Evolutionary conservation across 2,888 invertebrate genomes (phyloP), one percentile per base, ranked within the genome.

Genomic region (Orthonychiurus folsomi): DNA sequence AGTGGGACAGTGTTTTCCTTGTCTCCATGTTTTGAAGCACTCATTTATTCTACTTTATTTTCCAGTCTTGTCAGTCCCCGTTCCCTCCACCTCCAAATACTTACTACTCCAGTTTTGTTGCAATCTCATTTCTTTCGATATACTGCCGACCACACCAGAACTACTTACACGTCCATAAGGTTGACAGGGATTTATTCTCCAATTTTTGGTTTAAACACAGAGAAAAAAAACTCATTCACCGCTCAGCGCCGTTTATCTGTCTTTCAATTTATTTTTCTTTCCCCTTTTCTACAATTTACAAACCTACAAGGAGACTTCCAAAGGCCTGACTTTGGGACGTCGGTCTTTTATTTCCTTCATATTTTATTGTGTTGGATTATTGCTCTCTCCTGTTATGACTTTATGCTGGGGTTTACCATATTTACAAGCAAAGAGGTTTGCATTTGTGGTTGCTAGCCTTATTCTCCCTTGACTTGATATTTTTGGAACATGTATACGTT

Each of bases 1-100:
- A 15, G 37, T 37, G 37, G 37, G 5, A 5, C 37, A 15, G 5
- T 5, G 37, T 37, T 37, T 37, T 37, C 37, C 15, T 37, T 37
- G 37, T 37, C 37, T 37, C 37, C 37, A 37, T 37, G 37, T 37
- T 37, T 37, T 37, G 9, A 37, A 9, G 37, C 37, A 37, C 37
- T 37, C 37, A 37, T 37, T 37, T 37, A 37, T 37, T 37, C 37
- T 37, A 37, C 37, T 37, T 37, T 37, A 37, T 37, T 37, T 37
- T 15, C 37, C 37, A 37, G 15, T 5, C 37, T 37, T 37, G 37
- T 37, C 37, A 37, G 37, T 15, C 37, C 37, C 15, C n/a, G n/a
- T n/a, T n/a, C n/a, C n/a, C n/a, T n/a, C 37, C 15, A 37, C 37
- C 5, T 9, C 37, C 37, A 37, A 37, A 15, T 37, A 37, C 9